Base-by-base conservation (phyloP, 2,797 vertebrate species). In the Calcarius lapponicus region DNA sequence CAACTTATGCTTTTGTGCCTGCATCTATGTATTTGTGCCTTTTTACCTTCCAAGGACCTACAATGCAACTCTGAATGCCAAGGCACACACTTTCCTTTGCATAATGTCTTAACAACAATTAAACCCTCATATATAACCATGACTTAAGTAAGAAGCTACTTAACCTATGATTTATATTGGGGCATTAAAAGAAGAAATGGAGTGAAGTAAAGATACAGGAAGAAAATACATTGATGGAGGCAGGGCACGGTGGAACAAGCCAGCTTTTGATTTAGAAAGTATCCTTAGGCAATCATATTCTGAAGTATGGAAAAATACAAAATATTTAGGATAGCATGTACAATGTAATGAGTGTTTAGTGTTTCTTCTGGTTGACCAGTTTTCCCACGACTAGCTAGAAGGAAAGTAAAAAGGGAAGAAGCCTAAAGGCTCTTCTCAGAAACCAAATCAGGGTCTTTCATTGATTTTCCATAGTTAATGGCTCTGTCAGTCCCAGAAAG, bases 401-500 rank as follows among this genome's bases (percentile, higher is more conserved):
- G n/a, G 10, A 67, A 82, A 82, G 6, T 9, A 61, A 86, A 90
- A 86, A 54, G 9, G 8, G 19, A 10, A 72, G 78, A 88, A 83
- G 43, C 13, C 25, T 58, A n/a, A 53, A 82, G 15, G 13, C 6
- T 81, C 3, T 66, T 47, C 76, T 84, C 24, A 75, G 47, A 80
- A 86, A 88, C 10, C 0, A 4, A 88, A 47, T 81, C 47, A 66
- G 31, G 40, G 54, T n/a, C 56, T 56, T 90, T 79, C 66, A 86
- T 60, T 81, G 76, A 86, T 92, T 92, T 93, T 93, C 54, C 32
- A 40, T 75, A 88, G 85, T 75, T 79, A 38, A 62, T 73, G 56
- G 66, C 48, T 88, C 53, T 56, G 42, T 53, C 81, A 91, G 10
- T 36, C 54, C 26, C 71, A 40, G 75, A 74, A 83, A 47, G 6